Evolutionary conservation across 2,888 invertebrate genomes (phyloP), one percentile per base, ranked within the genome.

Genomic region (Nyleta sp.): DNA sequence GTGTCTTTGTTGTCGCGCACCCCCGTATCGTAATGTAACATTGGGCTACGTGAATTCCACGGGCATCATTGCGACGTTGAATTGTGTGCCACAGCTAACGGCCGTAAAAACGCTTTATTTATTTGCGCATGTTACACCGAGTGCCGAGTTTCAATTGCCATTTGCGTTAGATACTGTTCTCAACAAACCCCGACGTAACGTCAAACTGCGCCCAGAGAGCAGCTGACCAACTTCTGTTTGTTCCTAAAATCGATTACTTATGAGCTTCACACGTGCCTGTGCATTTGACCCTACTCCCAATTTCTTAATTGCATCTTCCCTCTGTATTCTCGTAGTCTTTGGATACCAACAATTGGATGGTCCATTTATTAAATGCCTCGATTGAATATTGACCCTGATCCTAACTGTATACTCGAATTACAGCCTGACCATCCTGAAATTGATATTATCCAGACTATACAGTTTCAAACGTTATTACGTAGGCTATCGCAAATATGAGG

Each of bases 201-300:
- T 65, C 44, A 53, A 52, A 48, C 52, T 59, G 33, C 24, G 17
- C 20, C 31, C 53, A 55, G n/a, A 55, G n/a, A 53, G 53, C 65
- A 72, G 55, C 55, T 72, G 64, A 53, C 59, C 52, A 40, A 59
- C 46, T 71, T 60, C 33, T 71, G 59, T 71, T 62, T 76, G 62
- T 76, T 55, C 50, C 67, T 53, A 35, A 68, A 57, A 76, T 62
- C 62, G 57, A 62, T 68, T 53, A 68, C 28, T 74, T 46, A 42
- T 18, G 42, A 74, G 78, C 74, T 78, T 78, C 70, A 65, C 60
- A 55, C 60, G 50, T 74, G 71, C 60, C 31, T 74, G 70, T 60
- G 78, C 74, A 74, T 78, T 52, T 40, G 33, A 50, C 59, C 64
- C 57, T 48, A 40, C 33, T 48, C 57, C 72, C n/a, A 42, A 40